Evolutionary conservation across 2,888 invertebrate species (phyloP), one percentile per base, ranked within the genome.

Genomic region (Drosophila sordidula): DNA sequence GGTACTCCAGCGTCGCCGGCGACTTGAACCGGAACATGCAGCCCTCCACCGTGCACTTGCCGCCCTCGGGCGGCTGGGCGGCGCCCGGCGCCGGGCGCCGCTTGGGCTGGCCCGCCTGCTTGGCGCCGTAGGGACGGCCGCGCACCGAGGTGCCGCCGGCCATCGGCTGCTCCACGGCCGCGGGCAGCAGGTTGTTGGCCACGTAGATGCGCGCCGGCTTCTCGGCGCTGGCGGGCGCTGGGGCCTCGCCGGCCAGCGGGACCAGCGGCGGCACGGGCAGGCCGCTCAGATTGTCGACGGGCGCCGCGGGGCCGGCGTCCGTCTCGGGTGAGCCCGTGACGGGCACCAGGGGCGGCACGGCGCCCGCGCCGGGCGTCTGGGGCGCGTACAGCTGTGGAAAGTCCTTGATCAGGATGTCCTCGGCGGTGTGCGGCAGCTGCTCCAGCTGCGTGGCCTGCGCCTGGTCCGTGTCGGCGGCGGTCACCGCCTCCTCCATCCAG

Each of bases 191-290:
- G 74, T 92, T 92, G 62, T 90, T 90, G n/a, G 92, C 90, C 29
- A 92, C 91, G 75, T 92, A 92, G 44, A 92, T 92, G 34, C 91
- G 85, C 0, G 87, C 91, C n/a, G 90, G 88, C 70, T 91, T 91
- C 1, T 87, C 87, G 1, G 45, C 16, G 50, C 44, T 39, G 54
- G 54, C 1, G 29, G 29, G 0, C 25, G 54, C 54, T 2, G 29
- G 29, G 0, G 34, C 12, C 12, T 62, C 55, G n/a, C 59, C 42
- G 29, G 59, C 62, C 5, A 75, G 32, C 1, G 76, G 84, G 42
- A 87, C 85, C 6, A 86, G 59, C 1, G 86, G 84, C 9, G 85
- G 83, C 45, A 86, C 68, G 0, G 82, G 75, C 58, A 74, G 16
- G 6, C 68, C 62, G 22, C 44, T 49, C 0, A 75, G 42, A 18